Conservation (phyloP, 1,140 invertebrate species). For the Musca domestica region DNA sequence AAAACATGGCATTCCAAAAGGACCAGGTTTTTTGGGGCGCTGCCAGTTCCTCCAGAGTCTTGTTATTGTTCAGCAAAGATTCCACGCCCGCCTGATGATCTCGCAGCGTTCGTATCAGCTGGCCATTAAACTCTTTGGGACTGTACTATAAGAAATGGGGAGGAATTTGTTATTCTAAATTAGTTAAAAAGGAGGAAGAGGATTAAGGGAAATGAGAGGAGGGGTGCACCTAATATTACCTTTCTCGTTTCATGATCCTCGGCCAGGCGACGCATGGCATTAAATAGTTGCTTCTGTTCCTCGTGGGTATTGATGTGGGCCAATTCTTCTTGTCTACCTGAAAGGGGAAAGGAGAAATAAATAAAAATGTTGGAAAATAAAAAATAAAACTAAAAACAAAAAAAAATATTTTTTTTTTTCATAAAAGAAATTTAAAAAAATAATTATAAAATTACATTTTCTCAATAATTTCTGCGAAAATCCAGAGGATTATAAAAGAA, state of each 20-base stretch:
- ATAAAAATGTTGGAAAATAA: background rate
- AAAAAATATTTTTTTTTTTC: no score
- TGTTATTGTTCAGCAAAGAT: slow-evolving; percentile 31
- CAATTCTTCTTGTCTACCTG: background rate
- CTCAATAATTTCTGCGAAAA: no score
- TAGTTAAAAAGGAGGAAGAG: no score
- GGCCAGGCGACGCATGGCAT: slow-evolving; percentile 27
- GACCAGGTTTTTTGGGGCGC: slow-evolving; percentile 68
- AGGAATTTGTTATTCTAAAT: background rate
- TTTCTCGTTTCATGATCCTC: slow-evolving; percentile 17
- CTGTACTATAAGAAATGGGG: slow-evolving; percentile 24
- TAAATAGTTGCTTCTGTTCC: slow-evolving; percentile 36
- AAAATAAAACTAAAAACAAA: no score
- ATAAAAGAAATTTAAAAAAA: no score
- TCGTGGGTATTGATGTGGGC: slow-evolving; percentile 27
- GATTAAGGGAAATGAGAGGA: background rate
- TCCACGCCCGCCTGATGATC: slow-evolving; percentile 33
- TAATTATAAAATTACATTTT: no score
- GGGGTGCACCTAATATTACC: slow-evolving; percentile 25
- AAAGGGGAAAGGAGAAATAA: slow-evolving; percentile 3
- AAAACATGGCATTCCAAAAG: slow-evolving; percentile 89
- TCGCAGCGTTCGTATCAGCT: slow-evolving; percentile 33
- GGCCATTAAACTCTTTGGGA: slow-evolving; percentile 27
- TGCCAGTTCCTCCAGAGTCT: slow-evolving; percentile 27
- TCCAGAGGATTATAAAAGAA: no score